Evolutionary conservation across 2,113 vertebrate species (phyloP).

Genomic region (Hippotragus niger): DNA sequence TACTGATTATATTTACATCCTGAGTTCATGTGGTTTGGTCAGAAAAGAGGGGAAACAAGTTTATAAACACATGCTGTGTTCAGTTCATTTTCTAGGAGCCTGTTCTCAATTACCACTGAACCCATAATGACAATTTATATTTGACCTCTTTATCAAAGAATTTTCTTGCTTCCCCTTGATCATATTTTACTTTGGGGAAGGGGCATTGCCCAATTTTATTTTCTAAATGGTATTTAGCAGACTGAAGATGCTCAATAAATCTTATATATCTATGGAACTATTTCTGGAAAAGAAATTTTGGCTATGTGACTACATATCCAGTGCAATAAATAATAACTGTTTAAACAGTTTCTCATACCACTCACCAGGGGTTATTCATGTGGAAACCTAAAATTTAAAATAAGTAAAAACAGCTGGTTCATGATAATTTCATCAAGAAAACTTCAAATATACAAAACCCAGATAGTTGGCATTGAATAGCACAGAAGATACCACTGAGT

Average conservation of each 20-base stretch:
- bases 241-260: background rate
- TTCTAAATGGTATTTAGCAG: background rate
- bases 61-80: background rate
- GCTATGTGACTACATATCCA: conserved; percentile 12
- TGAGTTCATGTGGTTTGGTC: background rate
- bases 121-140: background rate
- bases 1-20: background rate
- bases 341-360: conserved; percentile 32
- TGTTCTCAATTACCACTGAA: background rate
- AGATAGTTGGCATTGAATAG: conserved; percentile 2
- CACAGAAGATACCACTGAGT: conserved; percentile 50
- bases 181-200: conserved; percentile 11
- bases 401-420: conserved; percentile 67
- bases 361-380: conserved; percentile 4
- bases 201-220: background rate
- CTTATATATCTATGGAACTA: background rate
- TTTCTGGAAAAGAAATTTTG: conserved; percentile 20
- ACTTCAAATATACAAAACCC: conserved; percentile 49
- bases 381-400: conserved; percentile 58
- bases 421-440: conserved; percentile 47
- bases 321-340: conserved; percentile 33
- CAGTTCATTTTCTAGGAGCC: background rate
- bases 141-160: background rate
- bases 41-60: background rate
- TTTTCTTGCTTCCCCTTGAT: background rate